Evolutionary conservation across 2,797 vertebrate species (phyloP).

Genomic region (Varecia variegata): DNA sequence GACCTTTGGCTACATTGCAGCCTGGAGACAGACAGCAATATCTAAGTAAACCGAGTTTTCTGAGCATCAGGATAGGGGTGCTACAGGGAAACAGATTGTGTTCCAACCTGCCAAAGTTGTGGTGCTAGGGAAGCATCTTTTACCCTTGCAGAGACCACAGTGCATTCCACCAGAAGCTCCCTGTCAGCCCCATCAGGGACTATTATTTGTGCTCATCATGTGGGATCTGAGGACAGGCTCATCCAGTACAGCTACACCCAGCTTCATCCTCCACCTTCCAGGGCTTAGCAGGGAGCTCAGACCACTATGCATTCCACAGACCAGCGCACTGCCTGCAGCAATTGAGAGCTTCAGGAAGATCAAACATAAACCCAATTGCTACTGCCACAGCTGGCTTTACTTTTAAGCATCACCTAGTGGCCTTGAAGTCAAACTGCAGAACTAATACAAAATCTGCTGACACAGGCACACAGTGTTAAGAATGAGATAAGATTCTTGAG

Average conservation of each 20-base stretch:
- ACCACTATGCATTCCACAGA: not conserved
- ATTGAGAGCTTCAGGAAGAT: not conserved
- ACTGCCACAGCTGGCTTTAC: not conserved
- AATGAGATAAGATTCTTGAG: not conserved
- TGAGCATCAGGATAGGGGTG: not conserved
- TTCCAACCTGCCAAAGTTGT: not conserved
- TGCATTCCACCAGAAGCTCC: not conserved
- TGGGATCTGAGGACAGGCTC: not conserved
- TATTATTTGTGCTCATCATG: not conserved
- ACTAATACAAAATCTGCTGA: not conserved
- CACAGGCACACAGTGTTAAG: not conserved
- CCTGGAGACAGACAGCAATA: not conserved
- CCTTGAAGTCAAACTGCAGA: not conserved
- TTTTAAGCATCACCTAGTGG: not conserved
- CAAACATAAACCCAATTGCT: not conserved
- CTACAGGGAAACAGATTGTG: not conserved
- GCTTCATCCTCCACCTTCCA: not conserved
- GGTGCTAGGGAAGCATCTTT: not conserved
- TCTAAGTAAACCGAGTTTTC: not conserved
- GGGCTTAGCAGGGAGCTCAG: not conserved
- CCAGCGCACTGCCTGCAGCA: not conserved
- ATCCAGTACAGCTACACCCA: not conserved
- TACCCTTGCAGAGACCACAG: not conserved
- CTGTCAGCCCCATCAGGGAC: not conserved
- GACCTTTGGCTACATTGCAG: not conserved